Evolutionary conservation across 2,888 invertebrate genomes (phyloP).

Genomic region (Drosophila cyrtoloma): DNA sequence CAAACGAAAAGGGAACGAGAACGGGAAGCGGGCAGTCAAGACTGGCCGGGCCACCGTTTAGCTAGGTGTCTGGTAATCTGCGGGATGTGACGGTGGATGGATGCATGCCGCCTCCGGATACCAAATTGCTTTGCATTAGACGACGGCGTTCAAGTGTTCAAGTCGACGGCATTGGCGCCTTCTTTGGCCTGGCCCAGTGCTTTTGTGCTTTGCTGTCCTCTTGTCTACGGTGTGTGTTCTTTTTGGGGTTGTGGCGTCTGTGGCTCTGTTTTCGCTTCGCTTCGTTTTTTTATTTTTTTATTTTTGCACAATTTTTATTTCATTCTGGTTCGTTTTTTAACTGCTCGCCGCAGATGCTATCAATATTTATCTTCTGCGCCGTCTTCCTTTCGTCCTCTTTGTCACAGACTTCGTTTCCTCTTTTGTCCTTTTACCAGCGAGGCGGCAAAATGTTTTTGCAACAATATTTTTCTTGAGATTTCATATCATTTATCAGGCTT

Average conservation of each 20-base stretch:
- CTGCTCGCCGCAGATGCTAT: conserved; percentile 73
- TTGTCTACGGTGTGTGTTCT: conserved; percentile 1
- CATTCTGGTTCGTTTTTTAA: conserved; percentile 63
- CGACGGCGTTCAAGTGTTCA: conserved; percentile 54
- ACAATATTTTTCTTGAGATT: conserved; percentile 76
- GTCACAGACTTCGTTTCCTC: conserved; percentile 26
- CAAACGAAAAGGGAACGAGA: conserved; percentile 3
- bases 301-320: conserved; percentile 57
- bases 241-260: conserved; percentile 6
- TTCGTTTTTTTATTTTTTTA: background rate
- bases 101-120: conserved; percentile 27
- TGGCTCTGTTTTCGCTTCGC: conserved; percentile 31
- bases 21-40: background rate
- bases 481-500: conserved; percentile 83
- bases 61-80: conserved; percentile 49
- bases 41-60: conserved; percentile 56
- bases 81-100: background rate
- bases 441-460: conserved; percentile 50
- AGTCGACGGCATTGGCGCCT: conserved; percentile 41
- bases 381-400: conserved; percentile 17
- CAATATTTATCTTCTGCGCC: conserved; percentile 74
- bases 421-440: conserved; percentile 50
- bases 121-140: conserved; percentile 76
- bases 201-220: conserved; percentile 25
- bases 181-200: conserved; percentile 17